Conservation (phyloP, 2,113 vertebrate species). For the Microtus pennsylvanicus region DNA sequence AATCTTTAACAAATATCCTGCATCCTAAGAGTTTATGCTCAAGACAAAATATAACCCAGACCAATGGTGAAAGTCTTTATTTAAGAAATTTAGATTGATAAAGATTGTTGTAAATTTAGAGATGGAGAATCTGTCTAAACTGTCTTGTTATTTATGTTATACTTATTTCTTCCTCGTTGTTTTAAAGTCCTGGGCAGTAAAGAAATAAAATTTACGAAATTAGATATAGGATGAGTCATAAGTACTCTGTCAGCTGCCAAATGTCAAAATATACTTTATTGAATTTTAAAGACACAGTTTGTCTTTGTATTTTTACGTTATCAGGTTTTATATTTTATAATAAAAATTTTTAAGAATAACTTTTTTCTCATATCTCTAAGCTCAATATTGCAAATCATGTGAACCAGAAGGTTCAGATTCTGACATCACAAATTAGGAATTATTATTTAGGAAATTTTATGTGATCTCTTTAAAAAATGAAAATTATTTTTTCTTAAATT, state of each 20-base stretch:
- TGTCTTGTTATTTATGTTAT: neutral
- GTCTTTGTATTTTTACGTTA: neutral
- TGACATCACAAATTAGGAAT: neutral
- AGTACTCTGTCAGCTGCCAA: neutral
- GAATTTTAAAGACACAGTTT: neutral
- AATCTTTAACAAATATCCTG: neutral
- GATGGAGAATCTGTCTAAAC: neutral
- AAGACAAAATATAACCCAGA: neutral
- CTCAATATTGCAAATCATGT: neutral
- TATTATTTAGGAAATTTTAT: neutral
- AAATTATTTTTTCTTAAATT: neutral
- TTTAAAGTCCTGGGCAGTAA: neutral
- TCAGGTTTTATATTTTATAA: neutral
- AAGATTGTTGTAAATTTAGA: neutral
- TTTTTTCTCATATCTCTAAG: neutral
- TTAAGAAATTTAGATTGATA: accelerated
- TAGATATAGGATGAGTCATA: neutral
- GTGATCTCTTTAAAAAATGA: neutral
- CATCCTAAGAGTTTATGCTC: neutral
- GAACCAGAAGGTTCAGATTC: neutral
- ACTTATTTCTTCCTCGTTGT: neutral
- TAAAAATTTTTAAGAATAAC: neutral
- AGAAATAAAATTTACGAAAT: neutral
- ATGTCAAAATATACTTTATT: neutral
- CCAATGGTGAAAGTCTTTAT: neutral